Evolutionary conservation across 2,888 invertebrate genomes (phyloP).

Genomic region (Cephus pygmeus): DNA sequence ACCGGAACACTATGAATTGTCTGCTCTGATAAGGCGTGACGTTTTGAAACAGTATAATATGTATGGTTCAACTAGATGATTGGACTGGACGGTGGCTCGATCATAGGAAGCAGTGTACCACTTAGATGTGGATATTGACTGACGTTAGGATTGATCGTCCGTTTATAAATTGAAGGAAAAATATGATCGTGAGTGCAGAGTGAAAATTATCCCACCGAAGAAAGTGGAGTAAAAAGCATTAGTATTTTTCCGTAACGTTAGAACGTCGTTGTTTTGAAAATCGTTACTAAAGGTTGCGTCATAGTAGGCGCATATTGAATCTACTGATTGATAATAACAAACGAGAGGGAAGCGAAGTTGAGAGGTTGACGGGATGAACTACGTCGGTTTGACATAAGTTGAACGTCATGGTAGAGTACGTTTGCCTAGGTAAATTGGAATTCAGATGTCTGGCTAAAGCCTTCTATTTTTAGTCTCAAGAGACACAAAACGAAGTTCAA

Average conservation of each 20-base stretch:
- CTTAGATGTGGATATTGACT: neutral
- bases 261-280: neutral
- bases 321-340: neutral
- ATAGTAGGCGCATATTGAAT: neutral
- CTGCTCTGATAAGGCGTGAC: neutral
- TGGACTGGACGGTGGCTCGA: neutral
- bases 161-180: no score
- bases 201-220: no score
- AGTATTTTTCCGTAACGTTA: neutral
- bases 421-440: neutral
- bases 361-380: neutral
- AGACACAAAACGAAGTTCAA: neutral
- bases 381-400: neutral
- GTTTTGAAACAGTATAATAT: neutral
- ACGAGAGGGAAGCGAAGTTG: neutral
- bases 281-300: neutral
- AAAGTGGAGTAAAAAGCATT: neutral
- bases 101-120: neutral
- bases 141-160: no score
- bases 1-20: neutral
- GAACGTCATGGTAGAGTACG: neutral
- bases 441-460: neutral
- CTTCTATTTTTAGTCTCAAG: neutral
- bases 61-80: neutral
- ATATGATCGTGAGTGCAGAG: no score